Percentiles rank a stretch among this genome's conserved stretches.
Conservation (phyloP, 2,113 vertebrate species). For the Colius striatus region DNA sequence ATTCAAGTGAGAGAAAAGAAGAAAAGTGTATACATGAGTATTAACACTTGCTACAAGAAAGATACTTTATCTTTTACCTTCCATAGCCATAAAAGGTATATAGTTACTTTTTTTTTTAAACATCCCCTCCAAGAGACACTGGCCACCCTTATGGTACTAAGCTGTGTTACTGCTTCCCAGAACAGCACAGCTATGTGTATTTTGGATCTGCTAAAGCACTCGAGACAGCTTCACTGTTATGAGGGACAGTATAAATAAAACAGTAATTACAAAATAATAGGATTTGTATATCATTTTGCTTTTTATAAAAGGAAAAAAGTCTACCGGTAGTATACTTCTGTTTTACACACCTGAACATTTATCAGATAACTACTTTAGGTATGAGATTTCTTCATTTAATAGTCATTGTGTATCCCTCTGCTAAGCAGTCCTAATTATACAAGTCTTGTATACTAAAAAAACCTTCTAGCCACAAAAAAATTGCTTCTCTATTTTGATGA, state of each 20-base stretch:
- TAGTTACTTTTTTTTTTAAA: background rate
- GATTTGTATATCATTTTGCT: background rate
- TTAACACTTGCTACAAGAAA: background rate
- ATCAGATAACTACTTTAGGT: background rate
- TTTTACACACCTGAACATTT: background rate
- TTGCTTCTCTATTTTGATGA: background rate
- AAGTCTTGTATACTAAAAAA: background rate
- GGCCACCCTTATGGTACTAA: background rate
- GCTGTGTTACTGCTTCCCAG: accelerated
- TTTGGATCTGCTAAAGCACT: background rate
- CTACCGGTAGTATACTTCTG: background rate
- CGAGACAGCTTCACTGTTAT: background rate
- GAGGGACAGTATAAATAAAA: background rate
- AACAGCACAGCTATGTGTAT: background rate
- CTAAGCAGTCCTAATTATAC: background rate
- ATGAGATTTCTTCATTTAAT: background rate
- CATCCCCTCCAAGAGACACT: accelerated
- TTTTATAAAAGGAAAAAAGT: background rate
- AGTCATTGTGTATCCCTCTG: background rate
- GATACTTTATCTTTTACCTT: background rate
- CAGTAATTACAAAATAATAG: background rate
- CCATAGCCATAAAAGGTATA: background rate
- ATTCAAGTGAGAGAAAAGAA: background rate
- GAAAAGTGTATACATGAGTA: background rate
- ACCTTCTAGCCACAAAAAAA: background rate